Evolutionary conservation across 1,140 invertebrate genomes (phyloP), one percentile per base, ranked within the genome.

Genomic region (Littorina saxatilis): DNA sequence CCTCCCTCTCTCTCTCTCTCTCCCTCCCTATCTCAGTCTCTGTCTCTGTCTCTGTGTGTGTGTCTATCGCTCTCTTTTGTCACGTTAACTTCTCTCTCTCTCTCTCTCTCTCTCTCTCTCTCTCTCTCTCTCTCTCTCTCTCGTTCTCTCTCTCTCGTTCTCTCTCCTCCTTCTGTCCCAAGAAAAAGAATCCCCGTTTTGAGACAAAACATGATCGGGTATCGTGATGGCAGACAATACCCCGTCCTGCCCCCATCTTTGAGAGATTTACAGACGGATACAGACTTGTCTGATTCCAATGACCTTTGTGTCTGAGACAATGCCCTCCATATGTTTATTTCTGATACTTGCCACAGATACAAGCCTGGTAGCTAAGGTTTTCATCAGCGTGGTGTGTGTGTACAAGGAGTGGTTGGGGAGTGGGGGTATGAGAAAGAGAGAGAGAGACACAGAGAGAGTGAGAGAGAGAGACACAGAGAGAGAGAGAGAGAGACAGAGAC

Each of bases 381-480:
- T 47, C 7, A 47, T 47, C 43, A 47, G 35, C 3, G 35, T 29
- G 7, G 4, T 7, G 20, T 32, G 61, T 32, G 27, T 27, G 61
- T 9, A 15, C 13, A 15, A 66, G 27, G 11, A 32, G n/a, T 9
- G 27, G 1, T 15, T 9, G 11, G n/a, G 1, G 61, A 35, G 29
- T 27, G 29, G 17, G 29, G 27, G 23, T 7, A 7, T 7, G 55
- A 61, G 23, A 61, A n/a, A 61, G 55, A 61, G 13, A 2, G 55
- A 61, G 55, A 61, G 55, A 61, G 55, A 61, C 20, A 61, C 20
- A 61, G 55, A 61, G 55, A 61, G 55, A 61, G 55, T n/a, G 55
- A 58, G 55, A 61, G 55, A 61, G 55, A 4, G 55, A 4, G 55
- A 4, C 20, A 4, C 20, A 4, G 55, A 4, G 55, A 58, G 55